Evolutionary conservation across 2,888 invertebrate species (phyloP).

Genomic region (Scaptomyza tumidula): DNA sequence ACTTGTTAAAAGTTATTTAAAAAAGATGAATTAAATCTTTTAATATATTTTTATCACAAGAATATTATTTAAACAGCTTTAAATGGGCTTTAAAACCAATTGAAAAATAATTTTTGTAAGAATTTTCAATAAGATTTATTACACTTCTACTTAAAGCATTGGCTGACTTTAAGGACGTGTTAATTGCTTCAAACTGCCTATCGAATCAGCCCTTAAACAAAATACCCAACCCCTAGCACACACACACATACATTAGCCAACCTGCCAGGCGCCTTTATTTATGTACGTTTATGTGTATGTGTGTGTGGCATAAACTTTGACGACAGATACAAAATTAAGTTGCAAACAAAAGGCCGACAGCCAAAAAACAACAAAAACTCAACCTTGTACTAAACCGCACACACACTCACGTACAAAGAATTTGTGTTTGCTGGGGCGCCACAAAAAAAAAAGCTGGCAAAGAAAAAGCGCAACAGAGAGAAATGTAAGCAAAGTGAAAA

Average conservation of each 20-base stretch:
- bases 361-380: slow-evolving; percentile 36
- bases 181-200: slow-evolving; percentile 34
- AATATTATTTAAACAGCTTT: background rate
- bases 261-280: slow-evolving; percentile 5
- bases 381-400: slow-evolving; percentile 43
- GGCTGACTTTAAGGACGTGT: slow-evolving; percentile 27
- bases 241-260: background rate
- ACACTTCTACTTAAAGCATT: background rate
- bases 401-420: slow-evolving; percentile 10
- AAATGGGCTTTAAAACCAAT: background rate
- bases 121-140: background rate
- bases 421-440: slow-evolving; percentile 29
- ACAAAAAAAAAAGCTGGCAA: slow-evolving; percentile 26
- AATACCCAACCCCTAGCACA: background rate
- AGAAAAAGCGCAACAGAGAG: slow-evolving; percentile 51
- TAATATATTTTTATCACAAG: background rate
- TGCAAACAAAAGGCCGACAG: slow-evolving; percentile 68
- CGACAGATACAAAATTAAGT: slow-evolving; percentile 80
- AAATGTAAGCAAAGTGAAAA: slow-evolving; percentile 45
- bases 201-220: slow-evolving; percentile 21
- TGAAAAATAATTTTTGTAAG: background rate
- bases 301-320: slow-evolving; percentile 60
- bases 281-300: slow-evolving; percentile 3
- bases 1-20: too few species aligned
- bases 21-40: too few species aligned